Conservation (phyloP, 2,888 invertebrate species). For the Eucriotettix oculatus region DNA sequence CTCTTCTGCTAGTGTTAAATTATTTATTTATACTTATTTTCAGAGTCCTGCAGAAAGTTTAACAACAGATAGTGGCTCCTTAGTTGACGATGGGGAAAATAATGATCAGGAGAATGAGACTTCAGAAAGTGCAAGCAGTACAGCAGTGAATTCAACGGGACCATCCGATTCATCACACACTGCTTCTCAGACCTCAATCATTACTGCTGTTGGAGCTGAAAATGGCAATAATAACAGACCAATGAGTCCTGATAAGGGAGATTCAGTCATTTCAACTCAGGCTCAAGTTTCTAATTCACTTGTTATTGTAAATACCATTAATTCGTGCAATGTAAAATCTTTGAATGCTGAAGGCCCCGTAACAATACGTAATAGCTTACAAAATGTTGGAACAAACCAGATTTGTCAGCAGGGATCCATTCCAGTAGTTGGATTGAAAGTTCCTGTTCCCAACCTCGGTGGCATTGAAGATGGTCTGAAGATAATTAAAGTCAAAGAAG, state of each 20-base stretch:
- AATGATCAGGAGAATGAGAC: constrained; percentile 26
- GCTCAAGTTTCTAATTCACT: not conserved
- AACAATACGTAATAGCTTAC: not conserved
- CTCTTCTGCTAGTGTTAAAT: not conserved
- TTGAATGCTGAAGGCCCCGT: not conserved
- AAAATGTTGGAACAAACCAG: not conserved
- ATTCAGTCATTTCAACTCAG: not conserved
- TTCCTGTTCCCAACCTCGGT: constrained; percentile 1
- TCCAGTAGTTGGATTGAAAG: constrained; percentile 1
- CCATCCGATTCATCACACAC: not conserved
- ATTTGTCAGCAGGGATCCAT: not conserved
- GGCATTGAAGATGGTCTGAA: not conserved
- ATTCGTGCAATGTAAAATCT: not conserved
- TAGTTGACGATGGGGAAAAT: constrained; percentile 47
- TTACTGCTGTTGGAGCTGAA: too few species aligned
- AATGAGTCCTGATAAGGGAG: too few species aligned
- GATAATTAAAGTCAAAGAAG: not conserved
- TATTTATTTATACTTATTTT: constrained; percentile 7
- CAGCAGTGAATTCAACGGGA: not conserved
- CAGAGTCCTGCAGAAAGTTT: constrained; percentile 66
- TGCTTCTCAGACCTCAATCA: not conserved
- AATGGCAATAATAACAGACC: too few species aligned
- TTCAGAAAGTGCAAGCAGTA: not conserved
- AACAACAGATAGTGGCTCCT: constrained; percentile 70
- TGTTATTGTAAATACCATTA: not conserved